A percentile compares a stretch with the other conserved stretches of the same genome.
Conservation (phyloP, 1,140 invertebrate genomes). For the Trachymyrmex cornetzi region DNA sequence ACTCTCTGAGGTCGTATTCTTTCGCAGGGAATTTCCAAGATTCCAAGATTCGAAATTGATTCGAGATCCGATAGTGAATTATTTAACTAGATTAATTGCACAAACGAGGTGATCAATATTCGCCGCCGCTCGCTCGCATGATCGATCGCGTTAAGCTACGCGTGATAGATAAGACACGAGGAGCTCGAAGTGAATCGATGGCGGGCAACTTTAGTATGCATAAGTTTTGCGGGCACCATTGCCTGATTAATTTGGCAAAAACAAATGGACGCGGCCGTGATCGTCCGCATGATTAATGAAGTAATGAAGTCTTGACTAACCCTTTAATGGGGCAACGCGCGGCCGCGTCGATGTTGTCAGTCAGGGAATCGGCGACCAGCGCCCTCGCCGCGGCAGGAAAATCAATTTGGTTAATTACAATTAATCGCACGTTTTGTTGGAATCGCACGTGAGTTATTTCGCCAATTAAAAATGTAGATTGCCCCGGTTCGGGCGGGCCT, state of each 20-base stretch:
- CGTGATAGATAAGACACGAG: constrained; percentile 52
- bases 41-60: constrained; percentile 13
- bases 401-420: constrained; percentile 59
- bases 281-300: constrained; percentile 63
- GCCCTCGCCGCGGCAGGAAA: background rate
- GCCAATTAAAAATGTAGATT: constrained; percentile 56
- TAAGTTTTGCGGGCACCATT: constrained; percentile 46
- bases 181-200: constrained; percentile 38
- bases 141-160: constrained; percentile 43
- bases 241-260: constrained; percentile 63
- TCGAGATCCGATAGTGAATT: constrained; percentile 9
- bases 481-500: constrained; percentile 5
- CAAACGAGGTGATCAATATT: constrained; percentile 36
- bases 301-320: constrained; percentile 65
- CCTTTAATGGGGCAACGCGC: constrained; percentile 52
- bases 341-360: background rate
- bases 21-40: no score
- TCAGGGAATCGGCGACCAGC: background rate
- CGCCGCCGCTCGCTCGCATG: background rate
- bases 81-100: constrained; percentile 39
- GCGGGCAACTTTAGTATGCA: constrained; percentile 46
- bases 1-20: background rate
- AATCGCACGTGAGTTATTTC: constrained; percentile 44
- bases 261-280: constrained; percentile 57
- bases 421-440: constrained; percentile 47